A percentile compares a stretch with the other conserved stretches of the same genome.
Conservation (phyloP, 2,113 vertebrate species). For the Neodontobutis hainanensis region DNA sequence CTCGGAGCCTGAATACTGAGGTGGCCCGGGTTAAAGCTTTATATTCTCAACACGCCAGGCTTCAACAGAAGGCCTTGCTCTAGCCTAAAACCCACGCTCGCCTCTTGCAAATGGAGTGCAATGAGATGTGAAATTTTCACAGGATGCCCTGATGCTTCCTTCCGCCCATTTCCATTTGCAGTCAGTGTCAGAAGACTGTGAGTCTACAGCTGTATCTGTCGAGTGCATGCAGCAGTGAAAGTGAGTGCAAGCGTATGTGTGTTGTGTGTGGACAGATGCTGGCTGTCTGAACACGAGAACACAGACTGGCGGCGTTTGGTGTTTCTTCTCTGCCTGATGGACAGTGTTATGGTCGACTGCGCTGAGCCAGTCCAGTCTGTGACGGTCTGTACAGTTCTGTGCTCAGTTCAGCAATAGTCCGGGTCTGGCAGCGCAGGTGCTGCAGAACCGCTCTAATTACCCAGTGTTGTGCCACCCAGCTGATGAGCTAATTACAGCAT, state of each 20-base stretch:
- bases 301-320: slow-evolving; percentile 41
- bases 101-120: slow-evolving; percentile 79
- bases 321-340: slow-evolving; percentile 46
- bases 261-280: slow-evolving; percentile 67
- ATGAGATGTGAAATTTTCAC: slow-evolving; percentile 80
- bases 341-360: slow-evolving; percentile 37
- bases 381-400: slow-evolving; percentile 21
- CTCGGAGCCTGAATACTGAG: slow-evolving; percentile 32
- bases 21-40: slow-evolving; percentile 54
- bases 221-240: slow-evolving; percentile 19
- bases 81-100: slow-evolving; percentile 64
- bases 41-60: slow-evolving; percentile 56
- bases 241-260: slow-evolving; percentile 48
- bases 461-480: slow-evolving; percentile 80
- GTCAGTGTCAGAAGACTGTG: slow-evolving; percentile 61
- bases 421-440: slow-evolving; percentile 66
- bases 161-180: slow-evolving; percentile 69
- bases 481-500: slow-evolving; percentile 81
- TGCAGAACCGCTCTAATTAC: slow-evolving; percentile 77
- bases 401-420: slow-evolving; percentile 30
- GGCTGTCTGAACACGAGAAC: slow-evolving; percentile 54
- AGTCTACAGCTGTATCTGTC: slow-evolving; percentile 61
- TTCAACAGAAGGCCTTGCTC: slow-evolving; percentile 64
- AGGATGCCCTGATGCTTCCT: slow-evolving; percentile 64
- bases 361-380: slow-evolving; percentile 40